These are phyloP conservation scores for Sibirionetta formosa DNA, from an alignment of 2,797 vertebrate species.

Conservation along the genomic window DNA sequence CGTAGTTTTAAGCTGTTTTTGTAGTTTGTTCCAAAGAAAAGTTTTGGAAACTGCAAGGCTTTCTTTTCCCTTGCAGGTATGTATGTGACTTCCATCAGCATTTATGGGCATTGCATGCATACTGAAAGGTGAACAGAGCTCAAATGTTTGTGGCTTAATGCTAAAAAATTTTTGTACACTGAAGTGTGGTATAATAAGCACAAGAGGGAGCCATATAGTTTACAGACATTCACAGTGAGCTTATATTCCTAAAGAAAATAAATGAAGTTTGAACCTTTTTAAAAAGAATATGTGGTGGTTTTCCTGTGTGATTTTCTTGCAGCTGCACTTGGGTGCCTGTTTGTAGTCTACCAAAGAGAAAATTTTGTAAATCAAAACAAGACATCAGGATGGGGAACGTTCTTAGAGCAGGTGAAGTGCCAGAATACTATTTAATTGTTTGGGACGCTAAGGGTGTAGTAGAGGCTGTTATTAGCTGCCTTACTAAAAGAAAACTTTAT, in stretches of 20 bases:
- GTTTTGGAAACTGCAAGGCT: neutral
- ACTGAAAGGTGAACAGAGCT: neutral
- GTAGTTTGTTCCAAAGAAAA: neutral
- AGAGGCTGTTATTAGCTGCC: neutral
- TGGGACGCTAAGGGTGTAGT: neutral
- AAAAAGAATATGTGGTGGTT: neutral
- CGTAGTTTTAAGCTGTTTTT: neutral
- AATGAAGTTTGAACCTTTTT: neutral
- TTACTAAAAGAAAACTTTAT: neutral
- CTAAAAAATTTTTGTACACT: neutral
- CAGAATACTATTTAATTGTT: neutral
- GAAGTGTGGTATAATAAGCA: constrained; percentile 71
- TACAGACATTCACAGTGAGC: constrained; percentile 12
- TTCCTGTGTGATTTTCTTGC: neutral
- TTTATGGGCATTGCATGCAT: neutral
- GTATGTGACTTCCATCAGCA: neutral
- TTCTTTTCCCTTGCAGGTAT: neutral
- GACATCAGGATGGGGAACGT: neutral
- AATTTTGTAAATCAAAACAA: constrained; percentile 12
- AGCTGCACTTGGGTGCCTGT: neutral
- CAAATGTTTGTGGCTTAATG: constrained; percentile 8
- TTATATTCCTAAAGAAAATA: constrained; percentile 36
- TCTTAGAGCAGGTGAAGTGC: neutral
- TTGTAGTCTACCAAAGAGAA: constrained; percentile 1
- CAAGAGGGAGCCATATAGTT: constrained; percentile 79